phyloP scores from a whole-genome alignment of 2,113 vertebrate genomes.

The Ophthalmolycus amberensis region DNA sequence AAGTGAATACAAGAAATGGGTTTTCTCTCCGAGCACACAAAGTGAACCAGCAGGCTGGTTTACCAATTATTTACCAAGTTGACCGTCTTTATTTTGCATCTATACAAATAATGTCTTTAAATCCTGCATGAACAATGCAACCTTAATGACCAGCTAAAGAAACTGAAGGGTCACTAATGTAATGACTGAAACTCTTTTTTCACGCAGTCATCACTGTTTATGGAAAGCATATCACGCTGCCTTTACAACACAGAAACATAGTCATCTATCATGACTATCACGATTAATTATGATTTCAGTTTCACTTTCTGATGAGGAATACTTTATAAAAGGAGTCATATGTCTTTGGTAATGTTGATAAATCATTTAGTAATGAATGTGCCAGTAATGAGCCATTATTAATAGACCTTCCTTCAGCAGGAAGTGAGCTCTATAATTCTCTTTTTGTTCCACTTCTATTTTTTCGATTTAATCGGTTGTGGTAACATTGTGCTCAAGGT shows the following conservation, averaged over 20 bases:
- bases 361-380: background rate
- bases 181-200: slow-evolving; percentile 1
- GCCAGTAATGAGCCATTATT: slow-evolving; percentile 2
- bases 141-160: background rate
- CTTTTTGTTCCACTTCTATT: background rate
- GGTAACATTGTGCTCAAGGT: background rate
- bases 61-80: slow-evolving; percentile 10
- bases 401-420: background rate
- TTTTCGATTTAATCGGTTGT: background rate
- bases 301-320: slow-evolving; percentile 20
- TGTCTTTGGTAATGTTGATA: slow-evolving; percentile 19
- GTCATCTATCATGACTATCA: slow-evolving; percentile 2
- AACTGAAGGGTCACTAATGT: background rate
- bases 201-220: slow-evolving; percentile 9
- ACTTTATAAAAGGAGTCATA: background rate
- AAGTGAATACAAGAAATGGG: slow-evolving; percentile 8
- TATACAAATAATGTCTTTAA: slow-evolving; percentile 15
- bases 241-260: background rate
- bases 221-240: slow-evolving; percentile 12
- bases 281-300: background rate
- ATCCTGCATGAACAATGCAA: slow-evolving; percentile 7
- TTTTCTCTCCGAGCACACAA: slow-evolving; percentile 13
- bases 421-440: background rate
- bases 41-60: background rate
- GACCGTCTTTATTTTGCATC: slow-evolving; percentile 38